phyloP scores from a whole-genome alignment of 2,888 invertebrate species.

The Machimus atricapillus region DNA sequence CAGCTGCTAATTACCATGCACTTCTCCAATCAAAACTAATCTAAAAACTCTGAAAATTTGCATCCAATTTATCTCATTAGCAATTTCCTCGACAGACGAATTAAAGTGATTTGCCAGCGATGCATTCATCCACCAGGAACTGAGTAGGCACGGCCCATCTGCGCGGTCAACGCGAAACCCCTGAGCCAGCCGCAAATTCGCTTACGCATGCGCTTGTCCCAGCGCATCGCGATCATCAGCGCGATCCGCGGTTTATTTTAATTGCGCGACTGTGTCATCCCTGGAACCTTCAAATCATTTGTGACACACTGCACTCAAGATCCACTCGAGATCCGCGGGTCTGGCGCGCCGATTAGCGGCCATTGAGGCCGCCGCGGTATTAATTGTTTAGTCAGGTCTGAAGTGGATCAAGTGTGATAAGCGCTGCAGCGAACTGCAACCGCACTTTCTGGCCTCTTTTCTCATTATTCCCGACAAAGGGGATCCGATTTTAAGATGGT shows the following conservation, averaged over 20 bases:
- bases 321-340: not conserved
- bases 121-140: constrained; percentile 26
- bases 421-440: not conserved
- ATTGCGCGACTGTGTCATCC: constrained; percentile 8
- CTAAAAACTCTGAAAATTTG: constrained; percentile 4
- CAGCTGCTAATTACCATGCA: not conserved
- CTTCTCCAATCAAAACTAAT: not conserved
- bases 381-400: constrained; percentile 4
- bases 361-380: not conserved
- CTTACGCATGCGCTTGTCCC: constrained; percentile 21
- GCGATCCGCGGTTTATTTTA: not conserved
- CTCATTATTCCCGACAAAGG: not conserved
- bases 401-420: constrained; percentile 29
- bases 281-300: constrained; percentile 29
- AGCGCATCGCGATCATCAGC: not conserved
- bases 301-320: not conserved
- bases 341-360: not conserved
- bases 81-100: constrained; percentile 7
- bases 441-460: not conserved
- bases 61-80: constrained; percentile 13
- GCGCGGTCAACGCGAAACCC: not conserved
- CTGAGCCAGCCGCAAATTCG: not conserved
- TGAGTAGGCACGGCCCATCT: constrained; percentile 18
- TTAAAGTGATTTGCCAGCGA: not conserved
- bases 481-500: not conserved